Conservation (phyloP, 2,113 vertebrate species). For the Paraplagusia blochii region DNA sequence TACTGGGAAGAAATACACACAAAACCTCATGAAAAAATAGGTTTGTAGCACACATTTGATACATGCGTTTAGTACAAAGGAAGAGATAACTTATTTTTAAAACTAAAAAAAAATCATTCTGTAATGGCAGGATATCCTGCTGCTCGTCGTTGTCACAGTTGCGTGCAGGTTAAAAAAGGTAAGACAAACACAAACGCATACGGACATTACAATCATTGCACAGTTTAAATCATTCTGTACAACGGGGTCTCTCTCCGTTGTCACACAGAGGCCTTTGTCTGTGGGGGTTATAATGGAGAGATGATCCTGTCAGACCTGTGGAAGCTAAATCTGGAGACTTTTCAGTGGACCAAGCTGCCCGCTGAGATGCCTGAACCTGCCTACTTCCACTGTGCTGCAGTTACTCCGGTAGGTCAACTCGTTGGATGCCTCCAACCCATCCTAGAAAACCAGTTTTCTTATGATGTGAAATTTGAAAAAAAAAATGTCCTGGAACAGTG, state of each 20-base stretch:
- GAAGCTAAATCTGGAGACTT: conserved; percentile 89
- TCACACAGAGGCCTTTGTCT: conserved; percentile 88
- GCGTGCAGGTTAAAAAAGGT: conserved; percentile 95
- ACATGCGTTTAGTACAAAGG: too few relatives aligned
- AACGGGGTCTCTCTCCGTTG: neutral
- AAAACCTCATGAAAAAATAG: conserved; percentile 90
- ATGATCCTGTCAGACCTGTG: conserved; percentile 92
- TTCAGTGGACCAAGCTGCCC: conserved; percentile 91
- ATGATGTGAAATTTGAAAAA: too few relatives aligned
- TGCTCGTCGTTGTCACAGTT: conserved; percentile 94
- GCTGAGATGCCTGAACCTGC: conserved; percentile 93
- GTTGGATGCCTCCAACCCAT: neutral
- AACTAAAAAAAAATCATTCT: neutral
- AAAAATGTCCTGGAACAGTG: neutral
- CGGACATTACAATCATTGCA: neutral
- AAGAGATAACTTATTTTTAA: too few relatives aligned
- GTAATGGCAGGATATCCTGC: conserved; percentile 86
- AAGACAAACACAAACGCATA: conserved; percentile 35
- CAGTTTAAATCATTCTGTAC: neutral
- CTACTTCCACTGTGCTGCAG: conserved; percentile 96
- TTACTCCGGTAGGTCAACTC: conserved; percentile 86
- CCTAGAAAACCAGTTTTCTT: too few relatives aligned
- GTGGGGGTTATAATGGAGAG: conserved; percentile 94
- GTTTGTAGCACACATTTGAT: conserved; percentile 63
- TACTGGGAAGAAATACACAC: conserved; percentile 95